Evolutionary conservation across 2,888 invertebrate genomes (phyloP), one percentile per base, ranked within the genome.

Genomic region (Tetranychus truncatus): DNA sequence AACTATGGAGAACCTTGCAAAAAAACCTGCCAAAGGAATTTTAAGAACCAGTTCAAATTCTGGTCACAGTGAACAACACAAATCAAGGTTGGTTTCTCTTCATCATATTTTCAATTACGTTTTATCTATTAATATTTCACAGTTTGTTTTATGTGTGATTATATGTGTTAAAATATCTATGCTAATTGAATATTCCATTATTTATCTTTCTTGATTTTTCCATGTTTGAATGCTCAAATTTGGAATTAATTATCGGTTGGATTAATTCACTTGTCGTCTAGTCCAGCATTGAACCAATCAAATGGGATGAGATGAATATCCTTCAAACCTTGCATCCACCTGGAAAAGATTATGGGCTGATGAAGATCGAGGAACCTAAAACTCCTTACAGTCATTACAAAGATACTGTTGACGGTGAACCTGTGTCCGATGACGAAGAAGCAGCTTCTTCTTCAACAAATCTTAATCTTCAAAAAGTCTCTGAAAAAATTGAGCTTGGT

Each of bases 261-360:
- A 67, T 67, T 21, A 67, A 21, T 67, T 67, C n/a, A 21, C 24
- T 24, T 67, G 21, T 20, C 20, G 24, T 21, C 45, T n/a, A 67
- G 24, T 44, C 20, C n/a, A 72, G 72, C n/a, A 45, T 72, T 34
- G 72, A 72, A 72, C 72, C 72, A 72, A 87, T 92, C 81, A 91
- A 93, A 86, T 95, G 92, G 86, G 99, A 99, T 84, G 99, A 99
- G 85, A 92, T 95, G 88, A 99, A 99, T 84, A 97, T 99, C 79
- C 87, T 97, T 80, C 95, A 95, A 79, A 99, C 99, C 1, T 88
- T 95, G 81, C 99, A 99, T 85, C 99, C 99, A 69, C 87, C 91
- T 34, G 94, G 94, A 83, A 99, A 99, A 85, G 97, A 97, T 84
- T 99, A 99, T 84, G 99, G 99, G 9, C 95, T 95, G 82, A 97